These are phyloP conservation scores for Homarus americanus DNA, from an alignment of 1,140 invertebrate genomes.

Conservation along the genomic window DNA sequence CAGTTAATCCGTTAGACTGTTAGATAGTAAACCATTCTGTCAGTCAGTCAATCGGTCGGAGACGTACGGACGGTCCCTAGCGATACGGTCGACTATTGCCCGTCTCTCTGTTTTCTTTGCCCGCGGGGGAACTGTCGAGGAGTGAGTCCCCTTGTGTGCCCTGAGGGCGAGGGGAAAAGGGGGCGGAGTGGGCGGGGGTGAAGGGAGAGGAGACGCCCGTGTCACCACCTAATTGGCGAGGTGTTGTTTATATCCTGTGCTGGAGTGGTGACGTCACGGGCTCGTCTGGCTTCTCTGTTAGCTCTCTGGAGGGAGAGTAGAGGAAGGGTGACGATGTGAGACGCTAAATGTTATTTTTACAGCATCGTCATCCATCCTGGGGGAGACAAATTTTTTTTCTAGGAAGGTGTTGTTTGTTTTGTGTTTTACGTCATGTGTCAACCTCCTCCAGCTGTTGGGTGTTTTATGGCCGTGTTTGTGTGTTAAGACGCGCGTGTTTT, in stretches of 20 bases:
- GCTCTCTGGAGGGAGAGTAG: not conserved
- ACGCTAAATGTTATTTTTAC: not conserved
- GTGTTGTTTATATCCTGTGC: not conserved
- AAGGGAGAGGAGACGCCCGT: not conserved
- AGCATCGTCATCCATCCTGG: not conserved
- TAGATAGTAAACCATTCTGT: too few species aligned
- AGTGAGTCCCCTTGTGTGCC: too few species aligned
- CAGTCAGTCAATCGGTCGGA: too few species aligned
- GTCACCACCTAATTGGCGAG: not conserved
- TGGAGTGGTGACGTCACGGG: not conserved
- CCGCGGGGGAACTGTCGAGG: too few species aligned
- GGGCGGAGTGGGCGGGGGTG: not conserved
- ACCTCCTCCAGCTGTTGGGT: too few species aligned
- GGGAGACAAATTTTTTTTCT: not conserved
- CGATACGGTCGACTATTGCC: too few species aligned
- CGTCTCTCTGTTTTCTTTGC: too few species aligned
- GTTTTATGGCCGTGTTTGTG: too few species aligned
- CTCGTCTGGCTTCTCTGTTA: not conserved
- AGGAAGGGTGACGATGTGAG: too few species aligned
- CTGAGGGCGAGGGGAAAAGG: not conserved
- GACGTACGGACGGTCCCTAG: too few species aligned
- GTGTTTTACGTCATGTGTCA: not conserved
- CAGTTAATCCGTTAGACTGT: too few species aligned
- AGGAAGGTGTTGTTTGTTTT: not conserved
- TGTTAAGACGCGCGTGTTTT: not conserved